Evolutionary conservation across 2,113 vertebrate species (phyloP).

Genomic region (Phyllostomus hastatus): DNA sequence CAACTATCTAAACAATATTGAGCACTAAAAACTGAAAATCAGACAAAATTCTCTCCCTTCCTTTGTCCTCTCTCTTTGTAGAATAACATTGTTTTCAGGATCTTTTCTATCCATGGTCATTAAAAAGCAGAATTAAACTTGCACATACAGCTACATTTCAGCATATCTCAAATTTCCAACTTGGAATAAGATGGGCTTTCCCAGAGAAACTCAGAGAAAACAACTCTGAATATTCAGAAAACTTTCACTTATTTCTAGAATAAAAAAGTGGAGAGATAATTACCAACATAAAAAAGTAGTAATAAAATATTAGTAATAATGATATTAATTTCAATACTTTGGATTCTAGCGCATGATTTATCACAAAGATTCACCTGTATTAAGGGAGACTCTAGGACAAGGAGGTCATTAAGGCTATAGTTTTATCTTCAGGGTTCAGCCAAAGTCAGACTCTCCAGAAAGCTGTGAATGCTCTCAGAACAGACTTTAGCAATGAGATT

Average conservation of each 20-base stretch:
- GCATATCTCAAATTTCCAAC: constrained; percentile 40
- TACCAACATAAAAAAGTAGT: constrained; percentile 4
- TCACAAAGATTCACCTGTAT: constrained; percentile 57
- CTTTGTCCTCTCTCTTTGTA: constrained; percentile 16
- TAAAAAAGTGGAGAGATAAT: not conserved
- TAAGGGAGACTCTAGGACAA: not conserved
- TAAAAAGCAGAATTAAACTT: constrained; percentile 15
- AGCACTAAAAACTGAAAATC: not conserved
- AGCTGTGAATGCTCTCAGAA: constrained; percentile 52
- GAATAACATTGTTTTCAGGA: constrained; percentile 14
- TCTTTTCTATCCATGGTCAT: constrained; percentile 6
- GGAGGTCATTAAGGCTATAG: not conserved
- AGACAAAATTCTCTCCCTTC: not conserved
- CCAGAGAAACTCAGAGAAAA: not conserved
- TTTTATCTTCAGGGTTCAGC: constrained; percentile 46
- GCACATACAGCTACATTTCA: constrained; percentile 29
- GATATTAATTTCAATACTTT: constrained; percentile 6
- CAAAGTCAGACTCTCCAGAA: constrained; percentile 30
- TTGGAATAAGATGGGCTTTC: constrained; percentile 55
- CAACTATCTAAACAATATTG: not conserved
- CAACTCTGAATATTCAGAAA: not conserved
- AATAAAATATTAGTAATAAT: not conserved
- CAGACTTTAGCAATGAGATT: constrained; percentile 55
- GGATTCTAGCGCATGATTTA: not conserved
- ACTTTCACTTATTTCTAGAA: constrained; percentile 28